Percentiles rank a stretch among this genome's conserved stretches.
Conservation (phyloP, 1,140 invertebrate species). For the Trichoplusia ni region DNA sequence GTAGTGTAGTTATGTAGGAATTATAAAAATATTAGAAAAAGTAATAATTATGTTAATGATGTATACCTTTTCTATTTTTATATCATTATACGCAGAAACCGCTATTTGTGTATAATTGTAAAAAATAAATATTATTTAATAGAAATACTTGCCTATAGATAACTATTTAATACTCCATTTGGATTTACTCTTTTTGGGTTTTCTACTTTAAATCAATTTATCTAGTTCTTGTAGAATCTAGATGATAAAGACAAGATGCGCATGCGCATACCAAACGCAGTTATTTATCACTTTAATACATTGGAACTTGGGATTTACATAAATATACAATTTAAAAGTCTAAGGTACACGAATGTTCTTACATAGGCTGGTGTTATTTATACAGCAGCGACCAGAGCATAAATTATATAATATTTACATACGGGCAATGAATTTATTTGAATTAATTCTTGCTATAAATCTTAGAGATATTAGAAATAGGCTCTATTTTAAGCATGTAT, state of each 20-base stretch:
- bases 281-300: not conserved
- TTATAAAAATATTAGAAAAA: too few relatives aligned
- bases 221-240: not conserved
- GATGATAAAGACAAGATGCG: not conserved
- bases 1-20: too few relatives aligned
- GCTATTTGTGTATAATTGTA: too few relatives aligned
- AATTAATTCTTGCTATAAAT: not conserved
- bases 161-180: too few relatives aligned
- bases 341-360: not conserved
- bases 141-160: too few relatives aligned
- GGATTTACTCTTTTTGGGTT: too few relatives aligned
- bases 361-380: not conserved
- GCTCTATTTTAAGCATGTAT: too few relatives aligned
- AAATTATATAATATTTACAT: not conserved
- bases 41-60: too few relatives aligned
- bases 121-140: too few relatives aligned
- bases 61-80: too few relatives aligned
- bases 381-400: not conserved
- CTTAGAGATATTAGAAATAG: not conserved
- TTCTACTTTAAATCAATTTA: too few relatives aligned
- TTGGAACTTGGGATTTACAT: not conserved
- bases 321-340: conserved; percentile 10
- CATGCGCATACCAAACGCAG: not conserved
- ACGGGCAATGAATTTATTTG: not conserved
- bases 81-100: too few relatives aligned